Base-by-base conservation (phyloP, 2,797 vertebrate genomes). In the Buphagus erythrorhynchus region DNA sequence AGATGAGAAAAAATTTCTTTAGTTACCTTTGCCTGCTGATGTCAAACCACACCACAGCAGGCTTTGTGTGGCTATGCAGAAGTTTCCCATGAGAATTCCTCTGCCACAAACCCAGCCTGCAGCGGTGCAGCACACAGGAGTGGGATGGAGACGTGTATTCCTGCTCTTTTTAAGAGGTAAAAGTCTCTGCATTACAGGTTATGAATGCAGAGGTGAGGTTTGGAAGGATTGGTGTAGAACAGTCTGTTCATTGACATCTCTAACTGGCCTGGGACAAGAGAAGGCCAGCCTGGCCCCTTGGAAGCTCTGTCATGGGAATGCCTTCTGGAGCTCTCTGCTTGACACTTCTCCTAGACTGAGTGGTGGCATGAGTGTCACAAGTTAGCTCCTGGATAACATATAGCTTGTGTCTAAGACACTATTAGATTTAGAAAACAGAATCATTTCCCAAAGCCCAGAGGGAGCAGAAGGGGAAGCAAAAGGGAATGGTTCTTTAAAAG, bases 381-480 rank as follows among this genome's bases (percentile, higher is more conserved):
- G 88, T 93, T 92, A 92, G 89, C 79, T 94, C 85, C 54, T 63
- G 63, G 94, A 96, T 97, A 95, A 97, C 94, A 1, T 95, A 97
- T 96, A 95, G 94, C 96, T 95, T 5, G 43, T 93, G 95, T 97
- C 95, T 93, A 43, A 96, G 90, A 63, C 42, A 13, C 94, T 82
- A 95, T 94, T 95, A 92, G 85, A 93, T 96, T 96, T 82, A 96
- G 94, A 96, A 94, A 94, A 90, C 93, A 95, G 96, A 95, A 95
- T 96, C 93, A 95, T 97, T 97, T 95, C 79, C 93, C 89, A 91
- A 88, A 93, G 91, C 96, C 96, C 94, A 94, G 93, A 93, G 93
- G 93, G 94, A 96, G 91, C 95, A 96, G 91, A 88, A 95, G 93
- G 93, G 92, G 85, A 96, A 89, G 91, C 65, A 89, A 90, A 79